Base-by-base conservation (phyloP, 2,113 vertebrate genomes). In the Xenopus laevis region DNA sequence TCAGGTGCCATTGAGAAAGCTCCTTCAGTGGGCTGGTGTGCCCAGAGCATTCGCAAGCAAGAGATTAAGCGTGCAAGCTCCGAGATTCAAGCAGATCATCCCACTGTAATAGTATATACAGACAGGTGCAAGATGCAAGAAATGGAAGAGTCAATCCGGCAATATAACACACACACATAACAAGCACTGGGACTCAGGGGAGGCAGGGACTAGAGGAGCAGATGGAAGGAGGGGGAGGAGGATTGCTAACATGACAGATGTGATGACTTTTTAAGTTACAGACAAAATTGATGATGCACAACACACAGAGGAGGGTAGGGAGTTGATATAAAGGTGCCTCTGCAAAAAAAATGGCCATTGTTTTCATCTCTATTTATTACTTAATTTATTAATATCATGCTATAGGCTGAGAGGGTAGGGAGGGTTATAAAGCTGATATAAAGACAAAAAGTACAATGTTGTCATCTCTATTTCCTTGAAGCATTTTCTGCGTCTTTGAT, bases 21-120 rank as follows among this genome's bases (percentile, higher is more conserved):
- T 81, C 84, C 82, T 72, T 83, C 40, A 76, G 79, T 80, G 53
- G 57, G 57, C 23, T 70, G 73, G 79, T 86, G 90, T 87, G 86
- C 88, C 62, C 30, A 75, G 76, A 60, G 85, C 85, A 84, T 84
- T 82, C 85, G 85, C 88, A 91, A 84, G 86, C 86, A 15, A 77
- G 78, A 89, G 93, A 96, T 95, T 95, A 96, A 89, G 79, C 87
- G 82, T 71, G 85, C 88, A 89, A 81, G 78, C 87, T 79, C 80
- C 79, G 80, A 86, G 67, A 88, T 86, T 82, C 88, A 82, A 88
- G 82, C 71, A 7, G 83, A 90, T 94, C 91, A 93, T 87, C 86
- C 84, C 68, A 0, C 75, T 80, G 83, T 79, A 74, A 84, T 64
- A 77, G 74, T 30, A 70, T 70, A 77, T 77, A 74, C 59, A 75